Evolutionary conservation across 1,140 invertebrate genomes (phyloP), one percentile per base, ranked within the genome.

Genomic region (Oscheius sp.): DNA sequence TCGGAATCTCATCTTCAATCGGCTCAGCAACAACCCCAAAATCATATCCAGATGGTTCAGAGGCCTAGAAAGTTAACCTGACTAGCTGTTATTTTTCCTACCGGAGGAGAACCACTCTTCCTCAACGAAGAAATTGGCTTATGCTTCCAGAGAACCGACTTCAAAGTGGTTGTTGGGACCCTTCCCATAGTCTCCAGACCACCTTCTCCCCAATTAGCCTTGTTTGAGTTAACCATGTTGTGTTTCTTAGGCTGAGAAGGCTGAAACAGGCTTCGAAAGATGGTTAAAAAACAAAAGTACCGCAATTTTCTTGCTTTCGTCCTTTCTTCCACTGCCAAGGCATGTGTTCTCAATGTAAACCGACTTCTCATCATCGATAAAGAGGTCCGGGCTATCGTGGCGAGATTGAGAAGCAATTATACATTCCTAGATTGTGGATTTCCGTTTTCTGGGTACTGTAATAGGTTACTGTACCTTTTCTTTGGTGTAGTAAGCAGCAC

Each of bases 341-440:
- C 73, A 75, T 18, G 52, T 36, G 65, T 72, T 75, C 34, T 75
- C 73, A 29, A 75, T 23, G 52, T 75, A 75, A 0, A 72, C n/a
- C 3, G 64, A 69, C 18, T 75, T 75, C 3, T 72, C 58, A 31
- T 75, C 73, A 35, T 75, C 73, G 31, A 70, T 75, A 20, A 74
- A 75, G 10, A 75, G 59, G 18, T 70, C 73, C 10, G 73, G 73
- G 0, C 65, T 72, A 42, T 75, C 73, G 1, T 32, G 49, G n/a
- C 65, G 46, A 4, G 59, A 65, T 32, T 75, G 73, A 10, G 73
- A 64, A 55, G 73, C 73, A 29, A 75, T 29, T 28, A 75, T 75
- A 35, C 73, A 75, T 58, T 75, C 73, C 65, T 75, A 46, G 32
- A n/a, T 2, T 59, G 36, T 3, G 15, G 18, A 15, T 18, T 64